phyloP scores from a whole-genome alignment of 2,113 vertebrate genomes.

The Myocastor coypus region DNA sequence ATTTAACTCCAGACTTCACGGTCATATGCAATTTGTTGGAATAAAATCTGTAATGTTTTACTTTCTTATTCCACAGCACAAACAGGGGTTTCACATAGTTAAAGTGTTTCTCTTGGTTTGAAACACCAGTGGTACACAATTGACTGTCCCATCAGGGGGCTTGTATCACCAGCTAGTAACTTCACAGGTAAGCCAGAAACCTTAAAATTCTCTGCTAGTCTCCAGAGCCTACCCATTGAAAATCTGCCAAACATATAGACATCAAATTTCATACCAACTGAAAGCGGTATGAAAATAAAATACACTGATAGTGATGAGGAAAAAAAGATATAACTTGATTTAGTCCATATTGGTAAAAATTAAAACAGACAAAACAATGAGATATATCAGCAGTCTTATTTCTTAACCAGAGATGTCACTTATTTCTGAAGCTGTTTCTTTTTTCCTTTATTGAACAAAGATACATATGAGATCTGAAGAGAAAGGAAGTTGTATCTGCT shows the following conservation, averaged over 20 bases:
- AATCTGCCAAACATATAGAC: not conserved
- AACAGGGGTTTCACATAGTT: constrained; percentile 21
- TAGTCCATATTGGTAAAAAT: constrained; percentile 46
- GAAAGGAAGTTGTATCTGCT: constrained; percentile 33
- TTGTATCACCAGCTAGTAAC: not conserved
- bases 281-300: not conserved
- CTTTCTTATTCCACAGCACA: not conserved
- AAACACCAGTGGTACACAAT: not conserved
- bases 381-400: not conserved
- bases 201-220: not conserved
- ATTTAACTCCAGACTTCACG: not conserved
- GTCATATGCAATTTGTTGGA: not conserved
- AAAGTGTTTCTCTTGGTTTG: not conserved
- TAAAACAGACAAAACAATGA: constrained; percentile 23
- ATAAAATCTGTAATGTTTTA: not conserved
- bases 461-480: not conserved
- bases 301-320: not conserved
- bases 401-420: constrained; percentile 19
- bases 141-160: not conserved
- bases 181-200: not conserved
- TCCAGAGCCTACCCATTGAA: not conserved
- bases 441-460: constrained; percentile 15
- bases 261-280: not conserved
- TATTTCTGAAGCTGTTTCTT: constrained; percentile 43
- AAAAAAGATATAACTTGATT: constrained; percentile 25